Evolutionary conservation across 1,140 invertebrate genomes (phyloP), one percentile per base, ranked within the genome.

Genomic region (Dinoponera quadriceps): DNA sequence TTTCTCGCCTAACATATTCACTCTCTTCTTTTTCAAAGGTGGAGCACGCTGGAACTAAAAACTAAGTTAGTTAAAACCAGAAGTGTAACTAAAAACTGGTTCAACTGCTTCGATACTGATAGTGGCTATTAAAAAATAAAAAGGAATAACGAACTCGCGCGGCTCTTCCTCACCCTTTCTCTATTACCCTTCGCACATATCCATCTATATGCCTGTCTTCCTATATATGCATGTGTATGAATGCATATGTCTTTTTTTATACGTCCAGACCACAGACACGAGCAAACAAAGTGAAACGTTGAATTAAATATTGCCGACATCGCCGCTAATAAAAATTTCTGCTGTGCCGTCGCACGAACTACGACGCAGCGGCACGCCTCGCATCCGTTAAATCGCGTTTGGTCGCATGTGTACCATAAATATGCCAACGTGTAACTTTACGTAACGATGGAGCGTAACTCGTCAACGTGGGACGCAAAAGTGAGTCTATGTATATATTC

Each of bases 301-400:
- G 74, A 77, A 77, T 77, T 77, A 66, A 77, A 77, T 77, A 77
- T 66, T 51, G 48, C 20, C 44, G 29, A 54, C 62, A 54, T 66
- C 4, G 48, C 54, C n/a, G 62, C 48, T 77, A 66, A 77, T 77
- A 77, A 77, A 77, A 77, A 77, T 77, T 66, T 77, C 60, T 66
- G 20, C 16, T 51, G 48, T 54, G 60, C 38, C 48, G 22, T 77
- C 29, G 57, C 72, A 27, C 14, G 20, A 77, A 27, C 44, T 33
- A 59, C 44, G 27, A 65, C 72, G 63, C 59, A 44, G 25, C 55
- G 27, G 73, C 27, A 38, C 48, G 29, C 60, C 48, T 66, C 29
- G 74, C 49, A 38, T 77, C 48, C 60, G 74, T 77, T 77, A 77
- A 77, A 77, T 77, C 49, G 49, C 27, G 29, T 77, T 77, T 66